phyloP scores from a whole-genome alignment of 2,113 vertebrate genomes.

The Vulpes vulpes region DNA sequence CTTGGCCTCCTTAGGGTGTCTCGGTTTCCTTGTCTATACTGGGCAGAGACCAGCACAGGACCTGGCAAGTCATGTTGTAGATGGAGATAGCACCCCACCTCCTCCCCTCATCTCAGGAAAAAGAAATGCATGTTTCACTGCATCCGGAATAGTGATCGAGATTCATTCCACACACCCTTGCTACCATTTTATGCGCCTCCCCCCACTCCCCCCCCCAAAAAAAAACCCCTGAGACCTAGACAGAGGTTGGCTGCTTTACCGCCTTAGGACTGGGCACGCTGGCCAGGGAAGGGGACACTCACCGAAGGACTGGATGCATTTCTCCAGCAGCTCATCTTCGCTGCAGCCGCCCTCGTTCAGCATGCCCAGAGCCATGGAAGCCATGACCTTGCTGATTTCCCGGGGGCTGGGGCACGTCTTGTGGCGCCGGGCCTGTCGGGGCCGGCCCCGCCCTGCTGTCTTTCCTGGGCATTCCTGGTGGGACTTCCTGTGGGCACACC shows the following conservation, averaged over 20 bases:
- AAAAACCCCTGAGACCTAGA: not conserved
- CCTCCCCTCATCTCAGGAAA: not conserved
- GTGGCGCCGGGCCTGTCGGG: slow-evolving; percentile 87
- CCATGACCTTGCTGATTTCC: slow-evolving; percentile 92
- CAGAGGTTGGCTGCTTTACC: too few species aligned
- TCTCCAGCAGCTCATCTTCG: slow-evolving; percentile 93
- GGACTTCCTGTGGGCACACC: slow-evolving; percentile 81
- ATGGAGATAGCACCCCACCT: not conserved
- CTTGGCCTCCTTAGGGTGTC: not conserved
- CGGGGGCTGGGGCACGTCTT: slow-evolving; percentile 95
- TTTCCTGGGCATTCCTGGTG: slow-evolving; percentile 88
- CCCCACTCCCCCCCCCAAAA: too few species aligned
- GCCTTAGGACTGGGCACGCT: not conserved
- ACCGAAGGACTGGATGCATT: slow-evolving; percentile 94
- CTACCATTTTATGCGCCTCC: not conserved
- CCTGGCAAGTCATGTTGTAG: not conserved
- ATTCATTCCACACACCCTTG: not conserved
- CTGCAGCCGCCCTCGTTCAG: slow-evolving; percentile 90
- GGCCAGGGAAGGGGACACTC: not conserved
- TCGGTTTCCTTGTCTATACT: not conserved
- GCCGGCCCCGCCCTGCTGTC: slow-evolving; percentile 66
- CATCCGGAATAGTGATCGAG: not conserved
- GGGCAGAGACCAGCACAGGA: not conserved
- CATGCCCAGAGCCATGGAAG: slow-evolving; percentile 84
- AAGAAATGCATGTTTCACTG: not conserved